Base-by-base conservation (phyloP, 2,797 vertebrate species). In the Tympanoctomys barrerae region DNA sequence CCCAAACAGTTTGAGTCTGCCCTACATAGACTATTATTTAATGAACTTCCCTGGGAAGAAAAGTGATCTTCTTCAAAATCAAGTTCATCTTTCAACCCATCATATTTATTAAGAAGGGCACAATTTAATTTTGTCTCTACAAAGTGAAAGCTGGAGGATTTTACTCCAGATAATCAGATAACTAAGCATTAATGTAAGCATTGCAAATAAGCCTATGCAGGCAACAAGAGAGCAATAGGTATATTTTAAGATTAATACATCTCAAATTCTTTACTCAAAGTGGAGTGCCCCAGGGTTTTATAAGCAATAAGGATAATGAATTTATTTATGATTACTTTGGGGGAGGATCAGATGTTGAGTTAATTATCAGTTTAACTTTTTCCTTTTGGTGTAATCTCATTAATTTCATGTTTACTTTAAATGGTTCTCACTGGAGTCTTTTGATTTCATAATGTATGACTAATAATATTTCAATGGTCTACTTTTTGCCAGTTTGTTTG, bases 321-420 rank as follows among this genome's bases (percentile, higher is more conserved):
- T 93, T 93, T 89, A 96, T 80, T 92, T 94, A 83, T 46, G 70
- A 93, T 95, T 59, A 86, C 49, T 96, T 94, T 62, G 39, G 54
- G 24, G n/a, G 39, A 6, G 22, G 2, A 78, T 82, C 77, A 81
- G 79, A 95, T 80, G 62, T 87, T 94, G 80, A 80, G 52, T 84
- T 93, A 94, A 93, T 85, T 85, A 94, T 68, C 59, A 86, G 62
- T 73, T 93, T n/a, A 86, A 89, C 42, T 66, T 93, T 96, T 96
- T 95, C 89, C 85, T 93, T 79, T 96, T 95, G 46, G n/a, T 75
- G 78, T 96, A 90, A 93, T 91, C 68, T 95, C 87, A 75, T 95
- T 92, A 94, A 96, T 95, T 91, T 82, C 62, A 36, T 82, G 95
- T 94, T 91, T 94, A 87, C 52, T 96, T 96, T 93, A 96, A 91